Evolutionary conservation across 2,797 vertebrate genomes (phyloP), one percentile per base, ranked within the genome.

Genomic region (Falco naumanni): DNA sequence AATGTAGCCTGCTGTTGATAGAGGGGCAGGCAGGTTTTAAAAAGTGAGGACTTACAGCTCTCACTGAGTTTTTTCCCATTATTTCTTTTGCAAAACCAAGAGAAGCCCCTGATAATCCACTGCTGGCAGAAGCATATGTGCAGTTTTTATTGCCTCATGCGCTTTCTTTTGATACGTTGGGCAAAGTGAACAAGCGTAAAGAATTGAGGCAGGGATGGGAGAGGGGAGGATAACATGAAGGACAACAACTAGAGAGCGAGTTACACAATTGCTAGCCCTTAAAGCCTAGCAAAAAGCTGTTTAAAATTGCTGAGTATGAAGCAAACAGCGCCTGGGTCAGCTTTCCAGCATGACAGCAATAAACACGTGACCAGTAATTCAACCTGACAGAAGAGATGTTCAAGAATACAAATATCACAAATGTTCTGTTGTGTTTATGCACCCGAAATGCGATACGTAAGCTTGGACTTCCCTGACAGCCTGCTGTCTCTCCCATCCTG

Each of bases 401-500:
- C 29, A 22, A 25, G 91, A 94, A 82, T 68, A 94, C 83, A 66
- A 60, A 87, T 47, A 31, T 1, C 17, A 6, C 0, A 0, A 57
- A 5, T 5, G 45, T 56, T 51, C 21, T 11, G 45, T 83, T 89
- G 39, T 71, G 61, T 51, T 86, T 39, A 4, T 8, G 89, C 43
- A 5, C 83, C 59, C 21, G 5, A 53, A 77, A 70, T 1, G 10
- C 9, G 5, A 2, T 19, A 13, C 5, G 9, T 53, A 45, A 51
- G 13, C 70, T 1, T 7, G 64, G 87, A 37, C 41, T 70, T 78
- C 20, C 65, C 77, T 18, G 50, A 7, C 74, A 57, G 64, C 3
- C 0, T 0, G 1, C 66, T 19, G 26, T 56, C 70, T 69, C 68
- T 82, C 26, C 68, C 4, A 0, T 64, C 84, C 39, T 80, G 5